phyloP scores from a whole-genome alignment of 2,888 invertebrate genomes.

The Steinernema carpocapsae region DNA sequence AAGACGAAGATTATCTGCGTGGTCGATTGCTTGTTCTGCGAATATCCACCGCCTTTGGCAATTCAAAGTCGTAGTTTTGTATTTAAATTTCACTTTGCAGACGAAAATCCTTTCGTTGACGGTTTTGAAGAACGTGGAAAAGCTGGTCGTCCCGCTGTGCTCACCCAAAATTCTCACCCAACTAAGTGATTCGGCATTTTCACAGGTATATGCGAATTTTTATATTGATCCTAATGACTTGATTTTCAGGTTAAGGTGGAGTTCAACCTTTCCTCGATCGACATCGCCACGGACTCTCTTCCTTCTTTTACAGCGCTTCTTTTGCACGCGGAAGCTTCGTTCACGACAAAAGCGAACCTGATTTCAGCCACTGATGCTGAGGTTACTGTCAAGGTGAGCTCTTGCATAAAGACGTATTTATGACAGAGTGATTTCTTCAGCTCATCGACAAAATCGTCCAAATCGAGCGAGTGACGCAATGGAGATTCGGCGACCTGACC shows the following conservation, averaged over 20 bases:
- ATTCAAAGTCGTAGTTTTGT: not conserved
- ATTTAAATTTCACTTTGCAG: conserved; percentile 6
- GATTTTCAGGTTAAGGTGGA: conserved; percentile 41
- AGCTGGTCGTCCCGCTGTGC: conserved; percentile 37
- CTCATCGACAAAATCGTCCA: conserved; percentile 39
- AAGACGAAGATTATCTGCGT: conserved; percentile 43
- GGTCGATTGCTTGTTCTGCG: conserved; percentile 45
- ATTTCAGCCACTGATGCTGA: conserved; percentile 41
- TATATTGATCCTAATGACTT: not conserved
- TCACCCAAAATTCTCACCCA: conserved; percentile 39
- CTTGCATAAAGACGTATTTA: not conserved
- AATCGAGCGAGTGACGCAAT: conserved; percentile 39
- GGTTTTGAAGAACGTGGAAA: conserved; percentile 43
- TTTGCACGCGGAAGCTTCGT: conserved; percentile 35
- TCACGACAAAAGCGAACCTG: conserved; percentile 39
- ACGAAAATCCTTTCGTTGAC: conserved; percentile 42
- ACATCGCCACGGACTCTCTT: conserved; percentile 38
- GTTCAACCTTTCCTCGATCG: conserved; percentile 41
- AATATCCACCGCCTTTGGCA: conserved; percentile 45
- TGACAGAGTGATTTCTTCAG: not conserved
- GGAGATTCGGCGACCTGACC: conserved; percentile 33
- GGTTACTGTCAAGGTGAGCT: conserved; percentile 41
- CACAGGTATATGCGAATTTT: no score
- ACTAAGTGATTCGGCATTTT: conserved; percentile 27
- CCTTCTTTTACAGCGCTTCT: conserved; percentile 39